Evolutionary conservation across 2,113 vertebrate genomes (phyloP).

Genomic region (Genyomyrus donnyi): DNA sequence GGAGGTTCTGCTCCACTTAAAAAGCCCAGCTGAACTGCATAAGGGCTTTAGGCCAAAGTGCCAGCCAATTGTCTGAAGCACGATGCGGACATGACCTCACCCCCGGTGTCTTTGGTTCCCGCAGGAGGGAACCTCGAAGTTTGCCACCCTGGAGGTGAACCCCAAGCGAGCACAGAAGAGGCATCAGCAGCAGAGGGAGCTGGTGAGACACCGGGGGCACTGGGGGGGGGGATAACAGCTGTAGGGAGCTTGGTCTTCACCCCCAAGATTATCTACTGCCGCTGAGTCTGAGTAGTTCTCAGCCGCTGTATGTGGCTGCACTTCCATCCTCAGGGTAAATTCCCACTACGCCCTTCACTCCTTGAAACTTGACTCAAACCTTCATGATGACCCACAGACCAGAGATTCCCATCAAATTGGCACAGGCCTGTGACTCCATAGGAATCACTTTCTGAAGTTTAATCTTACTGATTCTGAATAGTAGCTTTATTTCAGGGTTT

Average conservation of each 20-base stretch:
- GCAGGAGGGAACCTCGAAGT: conserved; percentile 95
- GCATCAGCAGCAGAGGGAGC: conserved; percentile 84
- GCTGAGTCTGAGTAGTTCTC: background rate
- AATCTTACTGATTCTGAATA: background rate
- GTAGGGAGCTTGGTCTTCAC: background rate
- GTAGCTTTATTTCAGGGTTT: background rate
- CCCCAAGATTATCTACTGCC: background rate
- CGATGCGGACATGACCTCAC: background rate
- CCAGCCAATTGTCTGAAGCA: background rate
- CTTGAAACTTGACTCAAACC: background rate
- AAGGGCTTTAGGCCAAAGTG: background rate
- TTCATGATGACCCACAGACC: background rate
- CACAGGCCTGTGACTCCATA: background rate
- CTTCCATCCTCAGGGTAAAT: background rate
- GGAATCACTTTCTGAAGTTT: background rate
- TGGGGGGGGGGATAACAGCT: background rate
- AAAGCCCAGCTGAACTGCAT: background rate
- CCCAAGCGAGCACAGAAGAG: conserved; percentile 87
- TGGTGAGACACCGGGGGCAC: conserved; percentile 61
- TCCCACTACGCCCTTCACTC: background rate
- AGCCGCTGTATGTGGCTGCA: background rate
- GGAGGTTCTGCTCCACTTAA: background rate
- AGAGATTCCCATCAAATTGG: background rate
- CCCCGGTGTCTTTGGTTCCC: background rate
- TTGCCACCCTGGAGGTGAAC: conserved; percentile 93